Percentiles rank a stretch among this genome's conserved stretches.
phyloP scores from a whole-genome alignment of 2,888 invertebrate species.

The Fragum fragum region DNA sequence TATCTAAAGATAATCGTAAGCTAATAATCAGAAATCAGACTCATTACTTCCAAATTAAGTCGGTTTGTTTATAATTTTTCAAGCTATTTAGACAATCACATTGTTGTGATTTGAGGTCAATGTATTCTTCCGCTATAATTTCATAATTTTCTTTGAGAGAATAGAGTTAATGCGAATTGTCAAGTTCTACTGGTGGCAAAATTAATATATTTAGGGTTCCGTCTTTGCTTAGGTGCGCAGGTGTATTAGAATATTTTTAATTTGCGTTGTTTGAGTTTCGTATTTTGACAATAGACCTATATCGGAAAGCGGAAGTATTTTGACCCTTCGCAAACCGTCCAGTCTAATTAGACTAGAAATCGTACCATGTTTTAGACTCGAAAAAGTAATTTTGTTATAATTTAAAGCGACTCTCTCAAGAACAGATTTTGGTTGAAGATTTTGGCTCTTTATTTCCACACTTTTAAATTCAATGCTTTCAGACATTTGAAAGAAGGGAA shows the following conservation, averaged over 20 bases:
- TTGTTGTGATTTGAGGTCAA: conserved; percentile 60
- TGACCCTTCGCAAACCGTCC: background rate
- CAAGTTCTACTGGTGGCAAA: background rate
- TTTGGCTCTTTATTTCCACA: too few relatives aligned
- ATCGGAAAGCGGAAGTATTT: background rate
- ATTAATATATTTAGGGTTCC: too few relatives aligned
- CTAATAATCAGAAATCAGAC: background rate
- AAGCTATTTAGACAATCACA: conserved; percentile 41
- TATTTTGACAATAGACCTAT: background rate
- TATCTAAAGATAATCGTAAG: background rate
- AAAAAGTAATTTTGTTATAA: too few relatives aligned
- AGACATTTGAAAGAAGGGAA: too few relatives aligned
- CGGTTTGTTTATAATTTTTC: conserved; percentile 11
- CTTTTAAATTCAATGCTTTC: too few relatives aligned
- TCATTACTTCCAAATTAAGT: background rate
- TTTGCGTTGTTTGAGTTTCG: background rate
- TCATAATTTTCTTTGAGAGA: background rate
- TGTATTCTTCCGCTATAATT: conserved; percentile 43
- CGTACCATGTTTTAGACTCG: background rate
- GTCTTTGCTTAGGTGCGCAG: too few relatives aligned
- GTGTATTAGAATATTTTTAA: too few relatives aligned
- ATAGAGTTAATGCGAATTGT: background rate
- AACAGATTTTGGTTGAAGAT: too few relatives aligned
- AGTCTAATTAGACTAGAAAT: background rate
- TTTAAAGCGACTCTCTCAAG: too few relatives aligned